phyloP scores from a whole-genome alignment of 35 echinoderm and acorn worm species.

The Apostichopus californicus region DNA sequence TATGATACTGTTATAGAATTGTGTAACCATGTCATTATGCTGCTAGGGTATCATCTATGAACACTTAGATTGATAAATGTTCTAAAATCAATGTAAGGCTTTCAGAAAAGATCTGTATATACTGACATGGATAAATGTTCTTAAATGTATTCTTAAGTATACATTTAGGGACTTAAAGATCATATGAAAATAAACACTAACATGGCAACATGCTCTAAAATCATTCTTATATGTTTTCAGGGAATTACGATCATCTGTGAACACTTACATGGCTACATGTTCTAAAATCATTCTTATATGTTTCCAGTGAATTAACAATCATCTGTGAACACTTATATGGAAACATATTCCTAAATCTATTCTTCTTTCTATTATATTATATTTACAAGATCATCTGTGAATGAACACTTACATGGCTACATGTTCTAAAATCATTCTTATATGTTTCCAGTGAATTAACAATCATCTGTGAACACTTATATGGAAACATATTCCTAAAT shows the following conservation, averaged over 20 bases:
- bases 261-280: not conserved
- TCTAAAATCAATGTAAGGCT: not conserved
- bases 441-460: too few relatives aligned
- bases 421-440: too few relatives aligned
- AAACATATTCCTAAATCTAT: too few relatives aligned
- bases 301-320: not conserved
- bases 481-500: not conserved
- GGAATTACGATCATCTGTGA: not conserved
- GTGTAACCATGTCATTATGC: not conserved
- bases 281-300: too few relatives aligned
- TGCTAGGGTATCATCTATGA: not conserved
- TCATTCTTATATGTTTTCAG: too few relatives aligned
- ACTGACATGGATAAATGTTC: not conserved
- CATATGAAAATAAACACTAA: too few relatives aligned
- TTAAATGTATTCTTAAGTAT: not conserved
- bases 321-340: not conserved
- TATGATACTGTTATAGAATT: not conserved
- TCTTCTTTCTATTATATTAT: too few relatives aligned
- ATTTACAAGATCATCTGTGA: too few relatives aligned
- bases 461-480: too few relatives aligned
- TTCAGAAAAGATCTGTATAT: not conserved
- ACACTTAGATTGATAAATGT: not conserved
- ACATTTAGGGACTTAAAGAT: not conserved
- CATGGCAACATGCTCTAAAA: too few relatives aligned
- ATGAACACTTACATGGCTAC: too few relatives aligned